These are phyloP conservation scores for Pterobdella sp. DNA, from an alignment of 2,888 invertebrate species.

Conservation along the genomic window DNA sequence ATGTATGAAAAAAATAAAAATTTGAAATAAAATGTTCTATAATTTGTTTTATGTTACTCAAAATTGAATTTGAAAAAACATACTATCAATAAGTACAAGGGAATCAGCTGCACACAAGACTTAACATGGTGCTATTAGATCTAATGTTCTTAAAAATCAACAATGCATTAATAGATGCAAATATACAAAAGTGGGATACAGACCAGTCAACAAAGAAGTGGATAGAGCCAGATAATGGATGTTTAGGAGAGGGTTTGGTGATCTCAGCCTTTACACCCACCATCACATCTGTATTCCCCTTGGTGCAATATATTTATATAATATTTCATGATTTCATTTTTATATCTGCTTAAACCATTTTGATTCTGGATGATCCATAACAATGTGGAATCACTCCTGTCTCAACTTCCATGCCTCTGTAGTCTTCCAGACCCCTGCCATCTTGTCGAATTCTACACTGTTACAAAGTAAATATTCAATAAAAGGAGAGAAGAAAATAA, in stretches of 20 bases:
- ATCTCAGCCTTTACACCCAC: conserved; percentile 65
- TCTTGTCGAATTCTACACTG: conserved; percentile 59
- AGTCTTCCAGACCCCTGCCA: conserved; percentile 51
- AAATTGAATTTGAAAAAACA: no score
- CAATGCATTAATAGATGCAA: background rate
- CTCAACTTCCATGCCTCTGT: conserved; percentile 52
- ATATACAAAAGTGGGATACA: conserved; percentile 38
- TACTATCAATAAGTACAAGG: no score
- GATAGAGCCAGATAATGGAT: conserved; percentile 72
- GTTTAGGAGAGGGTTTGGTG: conserved; percentile 66
- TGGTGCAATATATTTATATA: conserved; percentile 14
- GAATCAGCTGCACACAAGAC: background rate
- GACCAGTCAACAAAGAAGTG: conserved; percentile 95
- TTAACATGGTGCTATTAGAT: background rate
- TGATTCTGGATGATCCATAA: conserved; percentile 52
- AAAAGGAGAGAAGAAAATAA: no score
- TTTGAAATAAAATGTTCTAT: no score
- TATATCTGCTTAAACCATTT: conserved; percentile 44
- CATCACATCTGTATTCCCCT: conserved; percentile 82
- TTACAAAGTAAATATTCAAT: background rate
- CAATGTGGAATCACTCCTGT: conserved; percentile 52
- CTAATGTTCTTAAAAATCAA: background rate
- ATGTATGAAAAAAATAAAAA: no score
- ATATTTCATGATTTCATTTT: background rate
- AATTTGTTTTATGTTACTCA: no score